phyloP scores from a whole-genome alignment of 2,113 vertebrate genomes.

The Urocynchramus pylzowi region DNA sequence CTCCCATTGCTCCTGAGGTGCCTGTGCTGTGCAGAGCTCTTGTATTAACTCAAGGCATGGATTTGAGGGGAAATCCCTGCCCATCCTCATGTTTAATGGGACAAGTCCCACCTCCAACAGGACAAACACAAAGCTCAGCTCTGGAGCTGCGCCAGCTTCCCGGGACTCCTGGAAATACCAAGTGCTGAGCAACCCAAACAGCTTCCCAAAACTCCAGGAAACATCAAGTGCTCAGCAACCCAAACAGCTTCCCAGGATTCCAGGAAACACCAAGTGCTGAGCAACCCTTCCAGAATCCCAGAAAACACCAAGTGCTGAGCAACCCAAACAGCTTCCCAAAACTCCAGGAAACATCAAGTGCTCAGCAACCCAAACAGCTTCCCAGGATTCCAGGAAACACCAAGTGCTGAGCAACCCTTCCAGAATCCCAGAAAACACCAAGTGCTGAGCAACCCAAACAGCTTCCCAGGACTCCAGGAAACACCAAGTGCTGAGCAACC shows the following conservation, averaged over 20 bases:
- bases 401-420: not conserved
- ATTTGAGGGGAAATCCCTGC: not conserved
- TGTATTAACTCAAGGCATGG: not conserved
- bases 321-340: not conserved
- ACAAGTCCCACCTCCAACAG: not conserved
- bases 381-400: not conserved
- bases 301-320: not conserved
- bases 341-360: no score
- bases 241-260: fast-evolving
- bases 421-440: not conserved
- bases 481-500: not conserved
- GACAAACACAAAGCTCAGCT: not conserved
- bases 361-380: no score
- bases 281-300: not conserved
- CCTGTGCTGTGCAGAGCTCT: not conserved
- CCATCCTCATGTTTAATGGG: not conserved
- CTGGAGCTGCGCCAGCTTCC: not conserved
- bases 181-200: not conserved
- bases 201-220: no score
- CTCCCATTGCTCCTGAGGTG: fast-evolving
- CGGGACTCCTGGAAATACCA: not conserved
- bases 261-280: not conserved
- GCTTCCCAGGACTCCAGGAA: not conserved
- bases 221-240: no score
- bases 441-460: not conserved